Conservation (phyloP, 1,140 invertebrate species). For the Rhyzopertha dominica region DNA sequence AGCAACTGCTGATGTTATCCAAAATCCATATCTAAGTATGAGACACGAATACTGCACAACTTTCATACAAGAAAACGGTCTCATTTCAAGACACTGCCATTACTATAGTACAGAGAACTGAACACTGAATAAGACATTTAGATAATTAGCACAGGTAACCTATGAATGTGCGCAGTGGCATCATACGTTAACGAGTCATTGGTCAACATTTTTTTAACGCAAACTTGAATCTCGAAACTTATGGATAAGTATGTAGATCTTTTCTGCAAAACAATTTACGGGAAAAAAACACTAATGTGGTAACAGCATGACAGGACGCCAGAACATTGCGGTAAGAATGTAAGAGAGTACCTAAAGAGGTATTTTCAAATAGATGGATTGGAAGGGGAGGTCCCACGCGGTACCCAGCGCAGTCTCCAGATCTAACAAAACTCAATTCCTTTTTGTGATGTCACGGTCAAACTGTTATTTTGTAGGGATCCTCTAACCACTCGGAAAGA, state of each 20-base stretch:
- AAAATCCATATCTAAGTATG: too few relatives aligned
- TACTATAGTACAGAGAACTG: too few relatives aligned
- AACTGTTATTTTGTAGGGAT: too few relatives aligned
- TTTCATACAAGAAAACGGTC: too few relatives aligned
- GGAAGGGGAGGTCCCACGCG: conserved; percentile 1
- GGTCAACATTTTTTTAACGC: conserved; percentile 5
- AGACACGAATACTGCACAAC: too few relatives aligned
- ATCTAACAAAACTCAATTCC: conserved; percentile 4
- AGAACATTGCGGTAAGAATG: not conserved
- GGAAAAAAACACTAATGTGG: conserved; percentile 3
- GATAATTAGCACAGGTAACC: conserved; percentile 3
- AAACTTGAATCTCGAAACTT: conserved; percentile 1
- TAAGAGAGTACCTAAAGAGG: not conserved
- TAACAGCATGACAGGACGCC: not conserved
- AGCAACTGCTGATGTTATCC: too few relatives aligned
- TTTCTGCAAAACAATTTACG: not conserved
- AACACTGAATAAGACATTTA: not conserved
- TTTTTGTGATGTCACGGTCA: too few relatives aligned
- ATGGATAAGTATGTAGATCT: too few relatives aligned
- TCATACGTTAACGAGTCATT: conserved; percentile 3
- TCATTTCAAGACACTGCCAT: too few relatives aligned
- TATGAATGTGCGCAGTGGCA: not conserved
- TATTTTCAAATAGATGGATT: conserved; percentile 3
- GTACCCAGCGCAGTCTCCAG: conserved; percentile 2
- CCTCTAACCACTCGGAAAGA: too few relatives aligned